Conservation (phyloP, 2,797 vertebrate species). For the Lophius americanus region DNA sequence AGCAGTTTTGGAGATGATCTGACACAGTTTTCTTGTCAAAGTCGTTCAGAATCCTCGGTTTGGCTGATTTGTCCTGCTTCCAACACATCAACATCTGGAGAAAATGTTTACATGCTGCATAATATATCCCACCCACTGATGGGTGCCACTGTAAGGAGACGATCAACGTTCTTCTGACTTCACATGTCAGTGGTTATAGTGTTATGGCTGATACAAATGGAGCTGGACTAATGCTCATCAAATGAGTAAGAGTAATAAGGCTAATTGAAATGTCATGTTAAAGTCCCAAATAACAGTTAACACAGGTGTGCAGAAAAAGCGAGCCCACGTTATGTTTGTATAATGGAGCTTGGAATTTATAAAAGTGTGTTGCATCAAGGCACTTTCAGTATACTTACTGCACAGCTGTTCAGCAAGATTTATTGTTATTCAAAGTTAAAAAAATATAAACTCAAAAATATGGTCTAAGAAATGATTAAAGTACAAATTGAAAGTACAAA, state of each 20-base stretch:
- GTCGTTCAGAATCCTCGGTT: too few species aligned
- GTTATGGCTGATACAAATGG: too few species aligned
- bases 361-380: slow-evolving; percentile 10
- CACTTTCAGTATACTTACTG: slow-evolving; percentile 19
- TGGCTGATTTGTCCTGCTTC: too few species aligned
- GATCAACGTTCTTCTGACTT: too few species aligned
- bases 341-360: background rate
- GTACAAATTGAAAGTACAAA: slow-evolving; percentile 31
- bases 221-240: slow-evolving; percentile 11
- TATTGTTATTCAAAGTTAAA: slow-evolving; percentile 16
- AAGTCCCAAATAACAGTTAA: slow-evolving; percentile 7
- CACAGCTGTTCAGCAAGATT: slow-evolving; percentile 16
- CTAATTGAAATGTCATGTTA: background rate
- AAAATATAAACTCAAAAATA: slow-evolving; percentile 11
- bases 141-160: too few species aligned
- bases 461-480: slow-evolving; percentile 28
- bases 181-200: too few species aligned
- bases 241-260: background rate
- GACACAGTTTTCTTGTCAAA: too few species aligned
- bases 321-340: slow-evolving; percentile 12
- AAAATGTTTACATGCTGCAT: too few species aligned
- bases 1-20: too few species aligned
- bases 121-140: too few species aligned
- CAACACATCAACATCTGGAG: too few species aligned
- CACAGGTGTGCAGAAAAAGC: slow-evolving; percentile 18